A percentile compares a stretch with the other conserved stretches of the same genome.
These are phyloP conservation scores for Propithecus deckenii DNA, from an alignment of 2,797 vertebrate genomes.

Conservation along the genomic window DNA sequence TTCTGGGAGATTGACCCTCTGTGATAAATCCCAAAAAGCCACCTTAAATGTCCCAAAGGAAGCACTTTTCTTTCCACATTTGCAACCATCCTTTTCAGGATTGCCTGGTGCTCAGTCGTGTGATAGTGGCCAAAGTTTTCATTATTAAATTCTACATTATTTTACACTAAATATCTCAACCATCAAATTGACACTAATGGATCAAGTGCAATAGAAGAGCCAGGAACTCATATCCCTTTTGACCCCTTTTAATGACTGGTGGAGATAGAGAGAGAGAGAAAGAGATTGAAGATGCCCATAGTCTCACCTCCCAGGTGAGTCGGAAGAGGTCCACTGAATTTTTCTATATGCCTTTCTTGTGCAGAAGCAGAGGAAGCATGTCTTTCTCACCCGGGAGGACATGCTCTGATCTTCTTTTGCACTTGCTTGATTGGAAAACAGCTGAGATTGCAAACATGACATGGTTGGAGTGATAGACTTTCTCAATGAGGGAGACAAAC, in stretches of 20 bases:
- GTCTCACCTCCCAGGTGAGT: not conserved
- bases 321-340: not conserved
- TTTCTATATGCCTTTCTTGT: not conserved
- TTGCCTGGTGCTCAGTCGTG: not conserved
- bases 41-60: not conserved
- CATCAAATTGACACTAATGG: not conserved
- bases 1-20: not conserved
- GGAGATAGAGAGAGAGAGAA: not conserved
- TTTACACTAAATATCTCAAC: not conserved
- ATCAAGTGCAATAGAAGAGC: not conserved
- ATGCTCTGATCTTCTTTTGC: not conserved
- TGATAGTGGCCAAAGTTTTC: not conserved
- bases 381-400: not conserved
- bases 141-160: not conserved
- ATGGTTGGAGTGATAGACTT: not conserved
- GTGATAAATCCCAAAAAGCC: not conserved
- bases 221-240: not conserved
- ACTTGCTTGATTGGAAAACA: not conserved
- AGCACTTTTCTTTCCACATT: not conserved
- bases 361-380: not conserved
- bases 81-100: not conserved
- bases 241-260: not conserved
- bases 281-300: not conserved
- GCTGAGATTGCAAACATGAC: not conserved
- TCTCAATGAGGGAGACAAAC: not conserved